These are phyloP conservation scores for Euspilapteryx auroguttella DNA, from an alignment of 2,888 invertebrate genomes.

Conservation along the genomic window DNA sequence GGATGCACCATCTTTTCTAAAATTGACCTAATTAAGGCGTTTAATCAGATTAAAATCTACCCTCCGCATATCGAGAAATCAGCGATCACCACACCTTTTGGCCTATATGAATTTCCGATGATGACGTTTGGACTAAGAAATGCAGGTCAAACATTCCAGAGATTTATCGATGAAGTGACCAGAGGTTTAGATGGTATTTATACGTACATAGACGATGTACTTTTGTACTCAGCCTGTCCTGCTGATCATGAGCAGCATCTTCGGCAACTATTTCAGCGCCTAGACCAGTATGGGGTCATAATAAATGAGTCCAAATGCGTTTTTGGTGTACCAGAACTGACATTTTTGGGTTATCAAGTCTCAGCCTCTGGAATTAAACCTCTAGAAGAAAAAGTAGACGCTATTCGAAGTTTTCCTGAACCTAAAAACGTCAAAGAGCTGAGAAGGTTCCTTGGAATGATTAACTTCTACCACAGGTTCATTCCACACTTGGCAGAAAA, in stretches of 20 bases:
- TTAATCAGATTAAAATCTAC: conserved; percentile 18
- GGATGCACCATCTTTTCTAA: conserved; percentile 11
- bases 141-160: too few species aligned
- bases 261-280: conserved; percentile 10
- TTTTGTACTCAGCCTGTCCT: conserved; percentile 8
- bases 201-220: conserved; percentile 15
- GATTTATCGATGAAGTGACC: conserved; percentile 14
- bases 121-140: conserved; percentile 15
- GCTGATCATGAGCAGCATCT: conserved; percentile 15
- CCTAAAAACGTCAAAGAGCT: conserved; percentile 14
- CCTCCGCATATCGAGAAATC: conserved; percentile 16
- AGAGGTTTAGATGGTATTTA: conserved; percentile 7
- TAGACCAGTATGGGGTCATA: conserved; percentile 12
- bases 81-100: too few species aligned
- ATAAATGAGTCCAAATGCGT: conserved; percentile 13
- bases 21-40: conserved; percentile 17
- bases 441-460: conserved; percentile 15
- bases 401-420: conserved; percentile 10
- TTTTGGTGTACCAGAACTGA: conserved; percentile 10
- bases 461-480: conserved; percentile 17
- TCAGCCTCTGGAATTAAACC: conserved; percentile 9
- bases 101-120: conserved; percentile 14
- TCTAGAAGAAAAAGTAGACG: conserved; percentile 12
- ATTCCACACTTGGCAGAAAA: conserved; percentile 13
- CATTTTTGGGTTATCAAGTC: conserved; percentile 12